These are phyloP conservation scores for Tetramorium alpestre DNA, from an alignment of 1,140 invertebrate genomes.

Conservation along the genomic window DNA sequence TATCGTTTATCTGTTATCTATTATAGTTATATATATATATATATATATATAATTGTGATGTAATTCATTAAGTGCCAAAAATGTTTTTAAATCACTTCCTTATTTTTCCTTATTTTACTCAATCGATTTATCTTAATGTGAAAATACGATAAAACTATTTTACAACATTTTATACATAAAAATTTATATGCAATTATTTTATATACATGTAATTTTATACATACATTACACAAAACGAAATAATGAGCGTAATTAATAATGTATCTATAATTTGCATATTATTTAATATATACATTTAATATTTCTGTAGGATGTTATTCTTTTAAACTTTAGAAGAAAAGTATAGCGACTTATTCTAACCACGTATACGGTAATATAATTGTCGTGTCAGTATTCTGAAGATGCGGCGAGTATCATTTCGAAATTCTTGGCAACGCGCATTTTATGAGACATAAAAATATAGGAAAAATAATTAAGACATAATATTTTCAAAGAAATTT, in stretches of 20 bases:
- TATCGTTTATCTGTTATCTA: not conserved
- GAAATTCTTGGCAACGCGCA: not conserved
- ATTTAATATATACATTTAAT: not conserved
- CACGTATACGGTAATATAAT: conserved; percentile 1
- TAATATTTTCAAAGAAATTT: not conserved
- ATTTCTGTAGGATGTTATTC: not conserved
- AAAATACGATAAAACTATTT: not conserved
- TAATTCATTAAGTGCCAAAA: not conserved
- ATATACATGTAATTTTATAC: too few relatives aligned
- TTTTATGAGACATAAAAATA: not conserved
- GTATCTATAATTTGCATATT: not conserved
- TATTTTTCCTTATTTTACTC: not conserved
- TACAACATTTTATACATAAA: not conserved
- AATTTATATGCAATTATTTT: too few relatives aligned
- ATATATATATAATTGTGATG: conserved; percentile 5
- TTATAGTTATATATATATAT: too few relatives aligned
- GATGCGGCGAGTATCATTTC: not conserved
- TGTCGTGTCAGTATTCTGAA: conserved; percentile 10
- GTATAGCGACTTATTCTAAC: not conserved
- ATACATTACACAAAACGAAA: too few relatives aligned
- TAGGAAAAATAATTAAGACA: not conserved
- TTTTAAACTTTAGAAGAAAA: not conserved
- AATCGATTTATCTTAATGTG: not conserved
- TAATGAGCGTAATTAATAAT: not conserved
- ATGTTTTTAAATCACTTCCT: not conserved